These are phyloP conservation scores for Xerus rutilus DNA, from an alignment of 2,797 vertebrate genomes.

Conservation along the genomic window DNA sequence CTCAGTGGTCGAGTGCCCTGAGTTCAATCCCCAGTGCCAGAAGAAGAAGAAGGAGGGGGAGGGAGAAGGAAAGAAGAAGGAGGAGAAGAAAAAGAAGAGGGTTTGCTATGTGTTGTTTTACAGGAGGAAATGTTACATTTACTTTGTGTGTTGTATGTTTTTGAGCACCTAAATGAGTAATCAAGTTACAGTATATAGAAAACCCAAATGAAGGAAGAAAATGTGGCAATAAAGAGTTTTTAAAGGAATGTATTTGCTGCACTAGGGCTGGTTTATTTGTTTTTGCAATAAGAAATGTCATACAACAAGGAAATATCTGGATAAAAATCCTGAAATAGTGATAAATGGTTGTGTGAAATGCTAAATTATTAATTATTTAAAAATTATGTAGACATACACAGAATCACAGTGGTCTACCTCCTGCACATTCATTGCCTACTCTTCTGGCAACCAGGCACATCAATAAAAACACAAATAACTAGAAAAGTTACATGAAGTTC, in stretches of 20 bases:
- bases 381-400: not conserved
- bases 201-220: not conserved
- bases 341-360: slow-evolving; percentile 27
- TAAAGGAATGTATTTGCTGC: slow-evolving; percentile 10
- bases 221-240: not conserved
- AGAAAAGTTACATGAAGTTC: not conserved
- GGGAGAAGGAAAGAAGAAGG: too few relatives aligned
- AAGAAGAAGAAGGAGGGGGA: too few relatives aligned
- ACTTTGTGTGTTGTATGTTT: not conserved
- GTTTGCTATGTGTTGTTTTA: not conserved
- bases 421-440: not conserved
- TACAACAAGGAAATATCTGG: not conserved
- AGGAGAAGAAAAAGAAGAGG: not conserved
- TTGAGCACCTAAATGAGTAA: not conserved
- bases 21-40: too few relatives aligned
- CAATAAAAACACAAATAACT: not conserved
- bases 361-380: slow-evolving; percentile 27
- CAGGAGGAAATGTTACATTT: not conserved
- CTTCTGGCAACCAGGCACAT: slow-evolving; percentile 2
- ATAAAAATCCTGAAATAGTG: slow-evolving; percentile 2
- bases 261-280: not conserved
- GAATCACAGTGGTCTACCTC: not conserved
- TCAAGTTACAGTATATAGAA: not conserved
- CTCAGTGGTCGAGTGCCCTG: too few relatives aligned
- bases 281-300: slow-evolving; percentile 41